phyloP scores from a whole-genome alignment of 2,113 vertebrate genomes.

The Patagioenas fasciata region DNA sequence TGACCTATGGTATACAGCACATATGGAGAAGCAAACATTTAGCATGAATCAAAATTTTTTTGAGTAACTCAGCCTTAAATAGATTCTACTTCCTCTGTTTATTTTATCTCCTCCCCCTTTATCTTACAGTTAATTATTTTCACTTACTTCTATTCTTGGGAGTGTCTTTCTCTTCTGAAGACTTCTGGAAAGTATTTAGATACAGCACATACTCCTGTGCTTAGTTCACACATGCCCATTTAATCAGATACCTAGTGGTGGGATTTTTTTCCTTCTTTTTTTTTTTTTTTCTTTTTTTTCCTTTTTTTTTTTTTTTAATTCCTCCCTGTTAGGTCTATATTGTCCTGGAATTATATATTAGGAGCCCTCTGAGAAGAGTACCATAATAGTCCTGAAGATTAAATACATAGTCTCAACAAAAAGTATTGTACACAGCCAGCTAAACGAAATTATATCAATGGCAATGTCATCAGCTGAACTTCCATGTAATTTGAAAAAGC shows the following conservation, averaged over 20 bases:
- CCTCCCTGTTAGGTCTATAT: not conserved
- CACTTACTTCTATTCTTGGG: not conserved
- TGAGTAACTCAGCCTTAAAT: not conserved
- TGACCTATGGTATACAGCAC: not conserved
- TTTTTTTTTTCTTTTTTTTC: fast-evolving
- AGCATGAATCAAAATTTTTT: not conserved
- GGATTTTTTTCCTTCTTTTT: too few relatives aligned
- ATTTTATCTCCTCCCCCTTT: not conserved
- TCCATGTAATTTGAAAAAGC: not conserved
- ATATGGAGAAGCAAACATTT: not conserved
- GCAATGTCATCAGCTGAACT: not conserved
- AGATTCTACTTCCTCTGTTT: not conserved
- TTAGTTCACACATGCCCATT: not conserved
- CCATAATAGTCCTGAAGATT: not conserved
- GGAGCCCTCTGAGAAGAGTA: not conserved
- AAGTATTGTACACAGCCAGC: not conserved
- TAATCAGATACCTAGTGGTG: not conserved
- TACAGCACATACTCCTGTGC: not conserved
- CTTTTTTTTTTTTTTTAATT: too few relatives aligned
- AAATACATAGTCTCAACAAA: not conserved
- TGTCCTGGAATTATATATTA: not conserved
- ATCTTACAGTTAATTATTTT: not conserved
- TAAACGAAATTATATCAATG: not conserved
- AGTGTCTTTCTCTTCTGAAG: not conserved
- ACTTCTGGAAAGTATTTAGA: not conserved